Evolutionary conservation across 2,797 vertebrate species (phyloP).

Genomic region (Eremophila alpestris): DNA sequence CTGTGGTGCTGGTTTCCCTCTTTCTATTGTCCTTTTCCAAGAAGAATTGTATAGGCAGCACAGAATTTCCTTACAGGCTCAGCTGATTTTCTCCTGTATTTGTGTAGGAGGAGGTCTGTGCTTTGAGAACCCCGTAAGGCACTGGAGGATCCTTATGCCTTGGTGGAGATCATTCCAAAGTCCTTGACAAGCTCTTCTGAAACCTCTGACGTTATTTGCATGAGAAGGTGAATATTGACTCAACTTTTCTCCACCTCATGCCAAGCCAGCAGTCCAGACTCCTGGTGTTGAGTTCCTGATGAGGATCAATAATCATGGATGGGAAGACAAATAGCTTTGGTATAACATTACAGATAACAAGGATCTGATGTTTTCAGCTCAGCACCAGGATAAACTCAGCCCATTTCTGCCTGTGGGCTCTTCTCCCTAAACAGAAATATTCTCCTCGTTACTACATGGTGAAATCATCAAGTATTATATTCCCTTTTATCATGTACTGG

Average conservation of each 20-base stretch:
- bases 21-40: background rate
- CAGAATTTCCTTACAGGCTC: background rate
- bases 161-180: background rate
- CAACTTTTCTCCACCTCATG: background rate
- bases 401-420: background rate
- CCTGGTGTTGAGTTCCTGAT: background rate
- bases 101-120: background rate
- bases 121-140: background rate
- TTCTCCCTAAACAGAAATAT: background rate
- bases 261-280: background rate
- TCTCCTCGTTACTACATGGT: background rate
- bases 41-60: background rate
- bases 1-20: background rate
- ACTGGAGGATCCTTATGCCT: background rate
- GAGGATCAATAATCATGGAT: background rate
- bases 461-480: background rate
- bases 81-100: background rate
- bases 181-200: background rate
- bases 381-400: background rate
- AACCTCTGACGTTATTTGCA: background rate
- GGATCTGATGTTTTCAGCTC: background rate
- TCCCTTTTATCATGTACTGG: background rate
- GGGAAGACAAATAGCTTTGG: background rate
- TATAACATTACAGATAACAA: background rate
- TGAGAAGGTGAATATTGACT: background rate